Percentiles rank a stretch among this genome's conserved stretches.
Conservation (phyloP, 2,113 vertebrate genomes). For the Phrynosoma platyrhinos region DNA sequence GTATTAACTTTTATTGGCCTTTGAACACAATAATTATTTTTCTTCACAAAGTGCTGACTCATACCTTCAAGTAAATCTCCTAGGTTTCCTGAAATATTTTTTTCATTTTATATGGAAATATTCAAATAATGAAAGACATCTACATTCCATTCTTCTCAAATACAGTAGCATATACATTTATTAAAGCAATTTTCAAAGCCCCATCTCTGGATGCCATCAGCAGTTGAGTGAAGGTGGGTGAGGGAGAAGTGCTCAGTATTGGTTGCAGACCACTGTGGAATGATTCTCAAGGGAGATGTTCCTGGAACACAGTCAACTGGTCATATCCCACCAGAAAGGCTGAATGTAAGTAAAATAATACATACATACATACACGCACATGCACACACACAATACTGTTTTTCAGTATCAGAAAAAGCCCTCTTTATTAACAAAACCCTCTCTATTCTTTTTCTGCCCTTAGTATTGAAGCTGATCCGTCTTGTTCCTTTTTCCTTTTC, state of each 20-base stretch:
- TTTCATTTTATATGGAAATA: too few species aligned
- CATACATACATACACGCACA: too few species aligned
- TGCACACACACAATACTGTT: background rate
- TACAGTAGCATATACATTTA: background rate
- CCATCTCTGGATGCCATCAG: background rate
- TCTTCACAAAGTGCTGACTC: too few species aligned
- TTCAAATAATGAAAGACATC: too few species aligned
- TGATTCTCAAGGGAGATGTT: too few species aligned
- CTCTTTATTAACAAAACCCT: background rate
- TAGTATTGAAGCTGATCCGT: background rate
- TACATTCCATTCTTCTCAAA: background rate
- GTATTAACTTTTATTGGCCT: too few species aligned
- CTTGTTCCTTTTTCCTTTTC: background rate
- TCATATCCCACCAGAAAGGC: too few species aligned
- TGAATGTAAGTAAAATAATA: too few species aligned
- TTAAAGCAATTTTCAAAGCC: background rate
- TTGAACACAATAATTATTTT: too few species aligned
- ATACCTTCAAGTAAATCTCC: too few species aligned
- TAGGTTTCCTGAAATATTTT: too few species aligned
- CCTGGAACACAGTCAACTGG: background rate
- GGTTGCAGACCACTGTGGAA: background rate
- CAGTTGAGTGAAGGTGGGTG: background rate
- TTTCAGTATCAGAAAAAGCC: background rate
- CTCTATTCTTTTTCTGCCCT: background rate
- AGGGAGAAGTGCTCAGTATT: background rate